A percentile compares a stretch with the other conserved stretches of the same genome.
These are phyloP conservation scores for Tuta absoluta DNA, from an alignment of 2,888 invertebrate species.

Conservation along the genomic window DNA sequence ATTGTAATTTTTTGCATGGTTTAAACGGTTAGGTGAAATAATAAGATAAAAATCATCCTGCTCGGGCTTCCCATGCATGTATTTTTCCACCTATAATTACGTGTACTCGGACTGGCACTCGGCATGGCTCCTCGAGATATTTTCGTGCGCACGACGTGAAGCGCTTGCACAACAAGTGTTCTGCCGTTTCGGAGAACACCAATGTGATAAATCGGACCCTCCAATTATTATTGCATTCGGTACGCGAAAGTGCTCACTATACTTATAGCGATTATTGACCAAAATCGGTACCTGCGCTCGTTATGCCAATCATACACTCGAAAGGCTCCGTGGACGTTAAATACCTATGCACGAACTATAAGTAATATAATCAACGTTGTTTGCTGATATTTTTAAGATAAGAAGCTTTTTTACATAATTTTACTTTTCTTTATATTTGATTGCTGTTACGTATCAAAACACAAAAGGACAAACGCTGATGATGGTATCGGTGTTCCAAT, in stretches of 20 bases:
- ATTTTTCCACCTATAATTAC: constrained; percentile 78
- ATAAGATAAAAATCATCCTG: constrained; percentile 61
- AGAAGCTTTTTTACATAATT: neutral
- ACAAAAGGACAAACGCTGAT: neutral
- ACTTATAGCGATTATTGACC: constrained; percentile 77
- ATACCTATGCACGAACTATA: constrained; percentile 16
- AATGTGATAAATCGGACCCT: constrained; percentile 79
- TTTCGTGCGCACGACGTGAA: constrained; percentile 77
- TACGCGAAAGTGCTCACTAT: constrained; percentile 74
- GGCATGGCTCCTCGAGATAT: constrained; percentile 73
- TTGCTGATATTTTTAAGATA: constrained; percentile 9
- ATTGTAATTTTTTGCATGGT: constrained; percentile 68
- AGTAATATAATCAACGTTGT: neutral
- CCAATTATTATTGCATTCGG: constrained; percentile 80
- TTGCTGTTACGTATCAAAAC: neutral
- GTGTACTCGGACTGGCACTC: constrained; percentile 46
- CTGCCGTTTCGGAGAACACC: constrained; percentile 76
- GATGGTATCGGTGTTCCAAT: neutral
- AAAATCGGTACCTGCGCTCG: constrained; percentile 75
- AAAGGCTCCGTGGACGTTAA: constrained; percentile 10
- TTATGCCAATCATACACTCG: constrained; percentile 72
- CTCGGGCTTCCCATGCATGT: constrained; percentile 70
- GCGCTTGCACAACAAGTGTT: constrained; percentile 77
- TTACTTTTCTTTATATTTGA: neutral
- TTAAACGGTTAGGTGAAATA: constrained; percentile 65